Base-by-base conservation (phyloP, 2,797 vertebrate genomes). In the Dipus sagitta region DNA sequence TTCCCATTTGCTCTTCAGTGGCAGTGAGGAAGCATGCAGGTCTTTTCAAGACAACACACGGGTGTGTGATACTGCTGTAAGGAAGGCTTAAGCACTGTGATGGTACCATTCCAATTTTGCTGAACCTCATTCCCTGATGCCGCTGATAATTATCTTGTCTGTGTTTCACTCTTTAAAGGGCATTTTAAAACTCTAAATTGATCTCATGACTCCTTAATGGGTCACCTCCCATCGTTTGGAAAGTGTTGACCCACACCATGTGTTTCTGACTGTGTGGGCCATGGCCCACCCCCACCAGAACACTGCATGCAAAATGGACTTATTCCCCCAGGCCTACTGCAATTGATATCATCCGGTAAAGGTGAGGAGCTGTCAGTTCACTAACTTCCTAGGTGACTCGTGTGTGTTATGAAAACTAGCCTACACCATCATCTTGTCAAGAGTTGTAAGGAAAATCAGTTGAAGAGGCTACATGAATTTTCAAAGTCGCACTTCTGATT, bases 181-280 rank as follows among this genome's bases (percentile, higher is more conserved):
- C 24, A 86, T 83, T 82, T 72, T 88, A 68, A 86, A 86, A 65
- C 75, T 74, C n/a, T 47, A 65, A 86, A 34, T 28, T 79, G 58
- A 94, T 65, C 30, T 47, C 80, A 67, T 68, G 79, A 88, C 58
- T 93, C 13, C 9, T 58, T 54, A 52, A 34, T 20, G 42, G 34
- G 67, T 75, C 28, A 90, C 34, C 30, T 60, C 79, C 75, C 24
- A 83, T 24, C 30, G 42, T 72, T 13, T 67, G 60, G 13, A 81
- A 86, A 88, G 70, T 52, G 47, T 14, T 65, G 64, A 68, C 64
- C 71, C 28, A 78, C 0, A 10, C 14, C 34, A 65, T 52, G 82
- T 58, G 81, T 84, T 95, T 90, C 30, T 75, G 88, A 86, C 62
- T 23, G 2, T 34, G 24, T 76, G 34, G n/a, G 54, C 74, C 60